These are phyloP conservation scores for Papilio dardanus DNA, from an alignment of 1,140 invertebrate genomes.

Conservation along the genomic window DNA sequence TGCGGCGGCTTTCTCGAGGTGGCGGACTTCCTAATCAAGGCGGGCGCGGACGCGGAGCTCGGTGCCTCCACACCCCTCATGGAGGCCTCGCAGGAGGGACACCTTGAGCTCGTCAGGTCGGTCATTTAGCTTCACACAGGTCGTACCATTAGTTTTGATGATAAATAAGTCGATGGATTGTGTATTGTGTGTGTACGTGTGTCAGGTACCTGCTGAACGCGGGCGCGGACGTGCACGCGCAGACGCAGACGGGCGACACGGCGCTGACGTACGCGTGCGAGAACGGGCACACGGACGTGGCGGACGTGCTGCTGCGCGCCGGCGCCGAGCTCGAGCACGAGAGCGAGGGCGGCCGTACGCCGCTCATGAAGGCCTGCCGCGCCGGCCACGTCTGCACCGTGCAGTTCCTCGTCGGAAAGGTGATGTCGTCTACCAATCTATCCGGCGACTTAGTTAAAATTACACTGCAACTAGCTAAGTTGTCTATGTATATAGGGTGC, in stretches of 20 bases:
- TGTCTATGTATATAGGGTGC: slow-evolving; percentile 86
- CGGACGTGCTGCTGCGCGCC: slow-evolving; percentile 93
- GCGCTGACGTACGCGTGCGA: slow-evolving; percentile 99
- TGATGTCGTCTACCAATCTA: slow-evolving; percentile 22
- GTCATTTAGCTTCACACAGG: slow-evolving; percentile 13
- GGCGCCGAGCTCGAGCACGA: slow-evolving; percentile 97
- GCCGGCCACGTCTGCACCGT: slow-evolving; percentile 99
- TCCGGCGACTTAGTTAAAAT: too few species aligned
- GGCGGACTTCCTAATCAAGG: slow-evolving; percentile 97
- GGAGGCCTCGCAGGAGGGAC: slow-evolving; percentile 99
- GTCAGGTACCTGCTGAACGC: slow-evolving; percentile 90
- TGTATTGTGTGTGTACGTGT: not conserved
- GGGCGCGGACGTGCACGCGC: slow-evolving; percentile 95
- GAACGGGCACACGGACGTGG: slow-evolving; percentile 97
- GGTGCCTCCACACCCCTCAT: slow-evolving; percentile 98
- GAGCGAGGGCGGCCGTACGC: slow-evolving; percentile 96
- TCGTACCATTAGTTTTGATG: slow-evolving; percentile 3
- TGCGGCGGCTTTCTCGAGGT: slow-evolving; percentile 99
- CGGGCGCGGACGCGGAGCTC: slow-evolving; percentile 97
- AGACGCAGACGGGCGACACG: slow-evolving; percentile 97
- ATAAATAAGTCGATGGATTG: not conserved
- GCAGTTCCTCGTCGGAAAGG: slow-evolving; percentile 95
- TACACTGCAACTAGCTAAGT: too few species aligned
- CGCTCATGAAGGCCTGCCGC: slow-evolving; percentile 99
- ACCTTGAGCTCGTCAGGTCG: slow-evolving; percentile 93